phyloP scores from a whole-genome alignment of 2,797 vertebrate genomes.

The Hephaestus fuliginosus region DNA sequence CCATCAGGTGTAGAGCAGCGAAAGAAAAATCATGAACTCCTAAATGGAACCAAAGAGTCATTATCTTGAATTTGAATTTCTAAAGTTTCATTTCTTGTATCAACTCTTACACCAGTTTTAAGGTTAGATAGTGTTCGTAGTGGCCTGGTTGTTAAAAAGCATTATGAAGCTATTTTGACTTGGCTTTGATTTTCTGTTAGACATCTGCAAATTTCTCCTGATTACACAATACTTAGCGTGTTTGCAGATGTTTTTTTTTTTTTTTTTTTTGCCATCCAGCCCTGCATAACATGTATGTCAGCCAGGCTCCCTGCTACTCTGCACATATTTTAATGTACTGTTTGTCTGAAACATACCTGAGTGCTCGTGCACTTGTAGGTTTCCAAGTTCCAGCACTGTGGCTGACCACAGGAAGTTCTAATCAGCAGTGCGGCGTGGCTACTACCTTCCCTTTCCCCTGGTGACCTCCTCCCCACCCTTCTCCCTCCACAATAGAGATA shows the following conservation, averaged over 20 bases:
- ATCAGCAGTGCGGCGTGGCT: constrained; percentile 71
- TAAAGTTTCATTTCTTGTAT: background rate
- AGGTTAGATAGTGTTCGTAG: background rate
- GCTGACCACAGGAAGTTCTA: constrained; percentile 81
- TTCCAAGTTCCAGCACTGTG: constrained; percentile 45
- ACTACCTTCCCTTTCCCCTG: constrained; percentile 76
- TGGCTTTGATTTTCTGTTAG: background rate
- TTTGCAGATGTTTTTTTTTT: background rate
- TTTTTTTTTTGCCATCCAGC: background rate
- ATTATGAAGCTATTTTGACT: background rate
- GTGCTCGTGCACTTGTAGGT: constrained; percentile 12
- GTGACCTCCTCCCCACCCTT: constrained; percentile 69
- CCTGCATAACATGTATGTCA: background rate
- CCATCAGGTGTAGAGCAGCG: background rate
- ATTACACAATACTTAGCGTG: constrained; percentile 12
- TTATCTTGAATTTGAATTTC: too few species aligned
- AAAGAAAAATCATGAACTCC: background rate
- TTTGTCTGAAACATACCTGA: constrained; percentile 13
- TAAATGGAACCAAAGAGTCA: background rate
- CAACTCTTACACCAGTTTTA: background rate
- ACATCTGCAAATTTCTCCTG: background rate
- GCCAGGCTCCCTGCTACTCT: too few species aligned
- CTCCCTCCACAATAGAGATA: constrained; percentile 79
- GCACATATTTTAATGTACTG: background rate
- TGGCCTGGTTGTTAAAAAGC: background rate